Conservation (phyloP, 1,140 invertebrate species). For the Eriosoma lanigerum region DNA sequence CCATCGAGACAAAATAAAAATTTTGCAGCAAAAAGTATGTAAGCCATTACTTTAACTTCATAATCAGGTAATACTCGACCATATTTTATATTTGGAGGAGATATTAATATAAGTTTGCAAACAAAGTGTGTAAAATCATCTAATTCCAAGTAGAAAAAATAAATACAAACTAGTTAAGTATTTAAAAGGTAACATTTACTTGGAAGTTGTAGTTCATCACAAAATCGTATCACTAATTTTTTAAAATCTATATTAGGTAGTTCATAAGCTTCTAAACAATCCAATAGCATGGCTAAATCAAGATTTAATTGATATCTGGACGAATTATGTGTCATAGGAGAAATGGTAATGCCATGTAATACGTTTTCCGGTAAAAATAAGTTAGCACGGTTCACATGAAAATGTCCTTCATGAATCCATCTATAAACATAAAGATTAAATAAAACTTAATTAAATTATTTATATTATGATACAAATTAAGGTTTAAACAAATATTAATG, state of each 20-base stretch:
- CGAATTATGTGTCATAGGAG: not conserved
- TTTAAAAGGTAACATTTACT: not conserved
- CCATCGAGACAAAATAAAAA: slow-evolving; percentile 49
- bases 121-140: slow-evolving; percentile 18
- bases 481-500: not conserved
- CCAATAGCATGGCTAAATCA: slow-evolving; percentile 1
- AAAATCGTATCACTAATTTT: slow-evolving; percentile 8
- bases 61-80: not conserved
- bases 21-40: slow-evolving; percentile 46
- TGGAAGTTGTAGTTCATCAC: slow-evolving; percentile 44
- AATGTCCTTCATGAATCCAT: slow-evolving; percentile 40
- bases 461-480: not conserved
- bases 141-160: not conserved
- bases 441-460: not conserved
- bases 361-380: slow-evolving; percentile 46
- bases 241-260: slow-evolving; percentile 30
- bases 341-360: not conserved
- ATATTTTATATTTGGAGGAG: slow-evolving; percentile 5
- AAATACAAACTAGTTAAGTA: not conserved
- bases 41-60: slow-evolving; percentile 43
- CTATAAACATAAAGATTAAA: slow-evolving; percentile 8
- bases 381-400: slow-evolving; percentile 39
- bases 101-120: slow-evolving; percentile 21
- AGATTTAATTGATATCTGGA: slow-evolving; percentile 4
- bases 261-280: not conserved